phyloP scores from a whole-genome alignment of 2,797 vertebrate genomes.

The Macropus fuliginosus region DNA sequence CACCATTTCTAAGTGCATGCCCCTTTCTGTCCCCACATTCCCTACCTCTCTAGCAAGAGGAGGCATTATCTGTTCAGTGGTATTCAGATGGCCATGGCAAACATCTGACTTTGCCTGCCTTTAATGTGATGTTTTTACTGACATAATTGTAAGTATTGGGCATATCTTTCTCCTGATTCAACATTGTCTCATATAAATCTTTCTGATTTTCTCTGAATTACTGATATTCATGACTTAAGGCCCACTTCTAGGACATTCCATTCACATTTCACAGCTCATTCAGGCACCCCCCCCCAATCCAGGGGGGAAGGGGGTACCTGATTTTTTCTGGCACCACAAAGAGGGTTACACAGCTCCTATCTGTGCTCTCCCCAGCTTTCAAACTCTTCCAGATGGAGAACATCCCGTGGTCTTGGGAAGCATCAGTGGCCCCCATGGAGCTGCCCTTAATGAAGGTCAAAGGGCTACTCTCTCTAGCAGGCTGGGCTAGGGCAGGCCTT shows the following conservation, averaged over 20 bases:
- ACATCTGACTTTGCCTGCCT: neutral
- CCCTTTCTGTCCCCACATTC: neutral
- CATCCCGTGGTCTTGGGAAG: neutral
- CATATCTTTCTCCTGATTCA: neutral
- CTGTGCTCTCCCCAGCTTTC: conserved; percentile 9
- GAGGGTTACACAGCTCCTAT: conserved; percentile 8
- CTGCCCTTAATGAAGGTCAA: conserved; percentile 47
- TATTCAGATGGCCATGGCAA: neutral
- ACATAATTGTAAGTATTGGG: neutral
- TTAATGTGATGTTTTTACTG: neutral
- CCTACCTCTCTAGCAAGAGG: neutral
- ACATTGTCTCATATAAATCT: neutral
- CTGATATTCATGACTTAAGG: neutral
- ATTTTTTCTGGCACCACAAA: neutral
- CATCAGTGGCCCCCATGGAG: neutral
- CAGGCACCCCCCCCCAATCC: neutral
- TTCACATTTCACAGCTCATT: neutral
- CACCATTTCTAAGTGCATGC: neutral
- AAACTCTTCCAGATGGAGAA: neutral
- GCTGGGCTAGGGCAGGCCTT: conserved; percentile 55
- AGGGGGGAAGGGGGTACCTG: too few relatives aligned
- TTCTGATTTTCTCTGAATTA: neutral
- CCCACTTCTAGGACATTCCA: neutral
- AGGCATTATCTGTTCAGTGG: neutral
- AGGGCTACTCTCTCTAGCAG: conserved; percentile 54